A percentile compares a stretch with the other conserved stretches of the same genome.
These are phyloP conservation scores for Melitaea athalia DNA, from an alignment of 2,888 invertebrate genomes.

Conservation along the genomic window DNA sequence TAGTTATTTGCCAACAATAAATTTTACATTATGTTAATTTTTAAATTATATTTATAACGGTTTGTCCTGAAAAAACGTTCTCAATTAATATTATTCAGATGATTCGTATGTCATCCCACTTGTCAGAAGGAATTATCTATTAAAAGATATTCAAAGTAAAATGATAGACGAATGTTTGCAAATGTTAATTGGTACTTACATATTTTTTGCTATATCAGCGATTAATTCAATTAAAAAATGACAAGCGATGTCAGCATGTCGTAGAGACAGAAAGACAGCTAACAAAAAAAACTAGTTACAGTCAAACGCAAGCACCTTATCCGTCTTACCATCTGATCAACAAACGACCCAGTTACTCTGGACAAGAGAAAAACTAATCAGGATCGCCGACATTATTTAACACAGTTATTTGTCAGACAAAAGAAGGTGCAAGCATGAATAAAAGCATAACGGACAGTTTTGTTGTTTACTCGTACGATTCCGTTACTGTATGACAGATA, in stretches of 20 bases:
- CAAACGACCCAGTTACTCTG: conserved; percentile 66
- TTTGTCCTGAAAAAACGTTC: conserved; percentile 22
- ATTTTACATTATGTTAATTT: too few relatives aligned
- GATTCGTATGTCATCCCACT: conserved; percentile 27
- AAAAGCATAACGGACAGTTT: conserved; percentile 41
- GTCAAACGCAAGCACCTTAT: conserved; percentile 48
- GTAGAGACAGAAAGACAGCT: conserved; percentile 45
- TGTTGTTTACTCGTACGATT: conserved; percentile 25
- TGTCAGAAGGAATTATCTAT: conserved; percentile 34
- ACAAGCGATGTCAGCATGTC: conserved; percentile 59
- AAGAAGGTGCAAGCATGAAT: conserved; percentile 44
- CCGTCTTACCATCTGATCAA: conserved; percentile 53
- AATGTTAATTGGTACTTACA: conserved; percentile 42
- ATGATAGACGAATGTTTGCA: conserved; percentile 35
- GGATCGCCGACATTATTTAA: conserved; percentile 71
- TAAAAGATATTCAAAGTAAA: conserved; percentile 30
- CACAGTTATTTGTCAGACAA: conserved; percentile 63
- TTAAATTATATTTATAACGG: conserved; percentile 22
- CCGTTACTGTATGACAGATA: not conserved
- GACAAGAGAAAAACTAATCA: conserved; percentile 65
- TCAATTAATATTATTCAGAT: conserved; percentile 31
- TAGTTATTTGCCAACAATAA: too few relatives aligned
- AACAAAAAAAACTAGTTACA: conserved; percentile 60
- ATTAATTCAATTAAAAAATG: conserved; percentile 70
- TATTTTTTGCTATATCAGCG: conserved; percentile 43